These are phyloP conservation scores for Morpho deidamia DNA, from an alignment of 2,888 invertebrate genomes.

Conservation along the genomic window DNA sequence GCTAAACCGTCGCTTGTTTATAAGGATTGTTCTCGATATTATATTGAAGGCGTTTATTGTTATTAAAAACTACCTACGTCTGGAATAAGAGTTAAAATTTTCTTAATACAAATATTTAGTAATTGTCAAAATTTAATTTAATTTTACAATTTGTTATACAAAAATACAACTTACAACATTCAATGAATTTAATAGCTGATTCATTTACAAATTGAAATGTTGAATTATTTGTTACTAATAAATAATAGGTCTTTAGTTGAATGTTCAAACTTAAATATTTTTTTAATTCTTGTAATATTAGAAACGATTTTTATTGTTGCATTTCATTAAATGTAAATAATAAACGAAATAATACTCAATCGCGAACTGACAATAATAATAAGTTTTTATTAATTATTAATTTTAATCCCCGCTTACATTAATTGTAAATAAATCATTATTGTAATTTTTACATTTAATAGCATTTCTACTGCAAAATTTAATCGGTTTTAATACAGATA, in stretches of 20 bases:
- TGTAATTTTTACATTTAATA: constrained; percentile 52
- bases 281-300: constrained; percentile 10
- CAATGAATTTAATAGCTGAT: not conserved
- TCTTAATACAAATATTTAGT: not conserved
- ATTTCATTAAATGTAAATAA: constrained; percentile 26
- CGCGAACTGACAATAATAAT: constrained; percentile 76
- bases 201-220: not conserved
- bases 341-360: constrained; percentile 54
- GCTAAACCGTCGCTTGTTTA: constrained; percentile 31
- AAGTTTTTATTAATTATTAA: constrained; percentile 60
- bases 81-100: not conserved
- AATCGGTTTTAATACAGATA: constrained; percentile 76
- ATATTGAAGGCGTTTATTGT: constrained; percentile 8
- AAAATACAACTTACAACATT: not conserved
- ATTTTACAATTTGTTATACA: not conserved
- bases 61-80: not conserved
- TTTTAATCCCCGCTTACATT: constrained; percentile 51
- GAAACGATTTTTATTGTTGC: constrained; percentile 20
- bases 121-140: not conserved
- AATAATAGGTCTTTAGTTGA: not conserved
- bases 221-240: not conserved
- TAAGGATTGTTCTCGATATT: constrained; percentile 28
- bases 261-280: not conserved
- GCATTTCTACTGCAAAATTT: constrained; percentile 67
- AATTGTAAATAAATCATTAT: constrained; percentile 62